These are phyloP conservation scores for Spea bombifrons DNA, from an alignment of 2,113 vertebrate genomes.

Conservation along the genomic window DNA sequence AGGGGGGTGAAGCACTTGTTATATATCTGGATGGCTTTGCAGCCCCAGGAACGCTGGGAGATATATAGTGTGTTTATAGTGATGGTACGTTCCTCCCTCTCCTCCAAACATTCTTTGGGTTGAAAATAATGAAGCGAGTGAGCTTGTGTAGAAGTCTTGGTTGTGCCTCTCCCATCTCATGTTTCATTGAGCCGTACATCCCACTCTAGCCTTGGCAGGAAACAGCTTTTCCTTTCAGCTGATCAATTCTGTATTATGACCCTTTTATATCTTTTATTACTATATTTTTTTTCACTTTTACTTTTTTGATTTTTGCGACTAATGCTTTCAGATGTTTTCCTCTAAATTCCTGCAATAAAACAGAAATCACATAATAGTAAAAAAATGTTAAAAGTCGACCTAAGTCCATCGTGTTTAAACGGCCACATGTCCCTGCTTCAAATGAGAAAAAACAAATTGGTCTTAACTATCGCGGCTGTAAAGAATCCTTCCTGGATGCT, in stretches of 20 bases:
- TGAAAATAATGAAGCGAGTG: background rate
- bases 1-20: background rate
- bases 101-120: background rate
- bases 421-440: no score
- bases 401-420: no score
- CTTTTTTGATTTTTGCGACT: background rate
- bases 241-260: background rate
- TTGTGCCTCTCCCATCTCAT: slow-evolving; percentile 12
- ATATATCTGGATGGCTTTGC: background rate
- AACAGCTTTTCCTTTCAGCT: background rate
- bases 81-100: background rate
- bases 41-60: background rate
- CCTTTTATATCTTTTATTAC: background rate
- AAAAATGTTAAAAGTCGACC: no score
- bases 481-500: no score
- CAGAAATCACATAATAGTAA: no score
- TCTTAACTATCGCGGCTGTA: no score
- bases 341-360: background rate
- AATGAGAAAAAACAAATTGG: no score
- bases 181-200: background rate
- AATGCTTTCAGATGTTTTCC: background rate
- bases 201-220: slow-evolving; percentile 8
- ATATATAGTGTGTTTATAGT: background rate
- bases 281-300: background rate
- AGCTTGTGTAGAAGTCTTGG: slow-evolving; percentile 12